Percentiles rank a stretch among this genome's conserved stretches.
Evolutionary conservation across 2,113 vertebrate genomes (phyloP).

Genomic region (Galeopterus variegatus): DNA sequence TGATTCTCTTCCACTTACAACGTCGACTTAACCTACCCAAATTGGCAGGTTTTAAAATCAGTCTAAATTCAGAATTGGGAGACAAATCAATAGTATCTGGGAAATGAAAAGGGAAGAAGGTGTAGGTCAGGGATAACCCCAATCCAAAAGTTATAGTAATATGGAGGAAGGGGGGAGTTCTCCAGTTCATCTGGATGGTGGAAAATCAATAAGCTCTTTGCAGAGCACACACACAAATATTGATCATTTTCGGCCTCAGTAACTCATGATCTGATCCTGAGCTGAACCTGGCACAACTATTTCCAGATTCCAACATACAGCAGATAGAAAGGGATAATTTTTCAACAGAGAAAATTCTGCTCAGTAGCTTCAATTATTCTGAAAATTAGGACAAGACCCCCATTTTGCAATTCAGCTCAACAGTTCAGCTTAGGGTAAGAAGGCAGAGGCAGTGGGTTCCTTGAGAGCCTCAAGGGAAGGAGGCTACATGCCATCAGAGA

Average conservation of each 20-base stretch:
- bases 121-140: neutral
- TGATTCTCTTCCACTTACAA: neutral
- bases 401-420: neutral
- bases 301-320: neutral
- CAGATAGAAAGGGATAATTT: neutral
- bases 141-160: neutral
- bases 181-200: neutral
- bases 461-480: neutral
- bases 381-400: slow-evolving; percentile 1
- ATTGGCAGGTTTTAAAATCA: neutral
- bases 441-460: neutral
- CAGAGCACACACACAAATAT: neutral
- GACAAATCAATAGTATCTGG: neutral
- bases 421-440: neutral
- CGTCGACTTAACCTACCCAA: neutral
- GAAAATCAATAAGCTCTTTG: neutral
- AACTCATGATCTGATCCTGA: neutral
- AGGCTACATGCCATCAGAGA: neutral
- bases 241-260: neutral
- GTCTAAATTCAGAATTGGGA: neutral
- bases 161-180: neutral
- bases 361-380: neutral
- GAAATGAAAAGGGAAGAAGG: neutral
- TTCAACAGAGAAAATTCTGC: neutral
- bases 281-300: neutral